phyloP scores from a whole-genome alignment of 2,113 vertebrate genomes.

The Peromyscus maniculatus region DNA sequence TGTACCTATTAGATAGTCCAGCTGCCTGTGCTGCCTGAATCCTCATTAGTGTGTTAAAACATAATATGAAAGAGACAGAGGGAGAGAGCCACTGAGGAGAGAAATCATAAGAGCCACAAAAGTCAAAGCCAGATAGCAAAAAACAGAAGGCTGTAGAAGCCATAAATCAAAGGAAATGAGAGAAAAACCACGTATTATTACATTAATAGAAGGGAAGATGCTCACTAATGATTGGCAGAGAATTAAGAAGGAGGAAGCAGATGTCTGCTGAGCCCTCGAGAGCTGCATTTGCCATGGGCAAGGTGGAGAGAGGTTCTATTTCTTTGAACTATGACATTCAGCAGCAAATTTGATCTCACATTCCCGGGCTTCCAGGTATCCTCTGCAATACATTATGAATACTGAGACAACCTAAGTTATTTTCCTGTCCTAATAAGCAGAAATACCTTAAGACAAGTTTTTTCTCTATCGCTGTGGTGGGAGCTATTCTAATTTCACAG shows the following conservation, averaged over 20 bases:
- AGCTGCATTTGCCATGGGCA: neutral
- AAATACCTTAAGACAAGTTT: neutral
- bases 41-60: neutral
- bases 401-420: neutral
- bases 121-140: neutral
- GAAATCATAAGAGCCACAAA: neutral
- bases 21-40: neutral
- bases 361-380: neutral
- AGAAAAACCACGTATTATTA: neutral
- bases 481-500: neutral
- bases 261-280: neutral
- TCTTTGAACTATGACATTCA: neutral
- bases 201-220: neutral
- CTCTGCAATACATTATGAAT: neutral
- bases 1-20: neutral
- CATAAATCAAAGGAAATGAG: neutral
- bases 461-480: neutral
- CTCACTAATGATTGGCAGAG: neutral
- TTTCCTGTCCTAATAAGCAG: neutral
- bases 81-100: accelerated
- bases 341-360: neutral
- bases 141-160: neutral
- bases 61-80: neutral
- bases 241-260: neutral
- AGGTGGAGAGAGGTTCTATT: neutral